Evolutionary conservation across 1,140 invertebrate species (phyloP).

Genomic region (Oryctes rhinoceros): DNA sequence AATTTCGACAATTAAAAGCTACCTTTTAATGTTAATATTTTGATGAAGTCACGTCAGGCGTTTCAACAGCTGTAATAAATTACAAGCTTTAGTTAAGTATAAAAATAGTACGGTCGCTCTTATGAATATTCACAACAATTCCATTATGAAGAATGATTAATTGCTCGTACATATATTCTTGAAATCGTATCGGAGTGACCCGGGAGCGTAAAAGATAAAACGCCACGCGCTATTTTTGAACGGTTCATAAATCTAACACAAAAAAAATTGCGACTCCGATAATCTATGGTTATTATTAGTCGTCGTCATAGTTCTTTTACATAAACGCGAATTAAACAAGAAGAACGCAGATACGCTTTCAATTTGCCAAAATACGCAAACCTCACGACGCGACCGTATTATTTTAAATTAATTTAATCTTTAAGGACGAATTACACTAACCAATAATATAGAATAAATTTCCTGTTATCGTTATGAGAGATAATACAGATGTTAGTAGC

Average conservation of each 20-base stretch:
- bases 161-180: neutral
- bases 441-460: too few relatives aligned
- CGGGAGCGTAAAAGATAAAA: neutral
- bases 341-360: too few relatives aligned
- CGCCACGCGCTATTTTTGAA: neutral
- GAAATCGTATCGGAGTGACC: neutral
- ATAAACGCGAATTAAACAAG: too few relatives aligned
- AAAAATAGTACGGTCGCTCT: neutral
- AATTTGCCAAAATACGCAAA: too few relatives aligned
- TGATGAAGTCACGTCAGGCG: neutral
- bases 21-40: neutral
- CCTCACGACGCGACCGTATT: too few relatives aligned
- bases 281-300: too few relatives aligned
- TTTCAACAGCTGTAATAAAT: neutral
- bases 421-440: too few relatives aligned
- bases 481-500: too few relatives aligned
- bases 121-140: neutral
- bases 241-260: neutral
- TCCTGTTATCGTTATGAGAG: too few relatives aligned
- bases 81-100: neutral
- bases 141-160: conserved; percentile 15
- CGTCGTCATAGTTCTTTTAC: too few relatives aligned
- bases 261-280: too few relatives aligned
- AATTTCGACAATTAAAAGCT: neutral
- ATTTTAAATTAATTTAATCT: too few relatives aligned